Evolutionary conservation across 92 coral and sea anemone genomes (phyloP), one percentile per base, ranked within the genome.

Genomic region (Zoanthus sociatus): DNA sequence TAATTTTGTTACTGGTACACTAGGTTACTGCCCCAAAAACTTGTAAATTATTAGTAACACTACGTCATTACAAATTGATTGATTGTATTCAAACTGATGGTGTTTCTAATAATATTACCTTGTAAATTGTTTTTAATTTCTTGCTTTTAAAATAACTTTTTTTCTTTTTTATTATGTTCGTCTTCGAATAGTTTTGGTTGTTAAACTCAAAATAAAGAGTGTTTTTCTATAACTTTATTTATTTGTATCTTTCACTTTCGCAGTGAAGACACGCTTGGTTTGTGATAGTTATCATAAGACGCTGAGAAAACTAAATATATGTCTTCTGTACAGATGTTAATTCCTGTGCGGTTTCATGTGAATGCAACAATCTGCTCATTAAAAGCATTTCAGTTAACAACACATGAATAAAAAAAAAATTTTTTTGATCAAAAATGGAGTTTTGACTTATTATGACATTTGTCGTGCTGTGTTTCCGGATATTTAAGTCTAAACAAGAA

Each of bases 391-490:
- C 33, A 47, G 14, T 53, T 53, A 61, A 76, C 63, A 76, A 10
- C n/a, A 30, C 63, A 13, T 51, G 48, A 48, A 76, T 50, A 33
- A 21, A 26, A 47, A 30, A 17, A 47, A 50, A 9, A 18, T 9
- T 9, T 20, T 48, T 6, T 44, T 44, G 16, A 44, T 7, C 26
- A n/a, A 74, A 26, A 17, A 47, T 48, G 32, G 61, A 76, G 11
- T 50, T 48, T 48, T 17, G 21, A 76, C n/a, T 76, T 76, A 10
- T 33, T 76, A 9, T 76, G 79, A 51, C 58, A 76, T 31, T 69
- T 69, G 17, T 14, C 47, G 74, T 33, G 16, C 13, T 69, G 46
- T 30, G 46, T 10, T 69, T 69, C 74, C 46, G 45, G 74, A 15
- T 7, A 20, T 7, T 15, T 6, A 63, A 63, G 20, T 30, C 45